Percentiles rank a stretch among this genome's conserved stretches.
phyloP scores from a whole-genome alignment of 2,113 vertebrate species.

The Capreolus pygargus region DNA sequence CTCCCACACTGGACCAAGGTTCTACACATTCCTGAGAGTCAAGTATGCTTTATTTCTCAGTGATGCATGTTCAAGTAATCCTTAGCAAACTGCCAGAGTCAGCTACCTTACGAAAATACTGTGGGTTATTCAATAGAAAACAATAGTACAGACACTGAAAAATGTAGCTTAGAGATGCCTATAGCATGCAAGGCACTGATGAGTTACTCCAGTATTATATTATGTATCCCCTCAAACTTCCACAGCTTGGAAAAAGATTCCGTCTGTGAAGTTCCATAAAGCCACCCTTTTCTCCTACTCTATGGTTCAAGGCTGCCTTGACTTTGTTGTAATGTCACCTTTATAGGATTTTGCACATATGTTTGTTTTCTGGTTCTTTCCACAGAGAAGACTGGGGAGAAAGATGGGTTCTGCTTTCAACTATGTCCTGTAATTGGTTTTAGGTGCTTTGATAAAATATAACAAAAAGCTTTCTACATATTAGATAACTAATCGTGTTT shows the following conservation, averaged over 20 bases:
- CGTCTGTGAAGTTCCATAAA: not conserved
- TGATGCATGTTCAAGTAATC: not conserved
- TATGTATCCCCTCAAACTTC: not conserved
- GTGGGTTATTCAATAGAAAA: constrained; percentile 18
- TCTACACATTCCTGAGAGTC: not conserved
- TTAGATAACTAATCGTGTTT: not conserved
- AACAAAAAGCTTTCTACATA: not conserved
- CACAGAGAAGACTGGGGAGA: not conserved
- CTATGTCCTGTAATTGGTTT: constrained; percentile 6
- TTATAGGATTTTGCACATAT: not conserved
- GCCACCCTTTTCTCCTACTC: not conserved
- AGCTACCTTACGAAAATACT: constrained; percentile 53
- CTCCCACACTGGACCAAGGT: not conserved
- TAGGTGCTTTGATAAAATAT: constrained; percentile 1
- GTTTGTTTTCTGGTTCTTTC: constrained; percentile 9
- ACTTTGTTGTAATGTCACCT: not conserved
- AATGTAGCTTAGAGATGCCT: not conserved
- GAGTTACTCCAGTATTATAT: not conserved
- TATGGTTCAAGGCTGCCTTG: not conserved
- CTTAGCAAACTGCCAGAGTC: not conserved
- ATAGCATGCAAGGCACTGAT: not conserved
- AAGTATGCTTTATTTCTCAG: not conserved
- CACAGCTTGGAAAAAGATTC: not conserved
- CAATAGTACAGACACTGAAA: not conserved
- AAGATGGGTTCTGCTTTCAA: constrained; percentile 41